Evolutionary conservation across 2,888 invertebrate species (phyloP).

Genomic region (Acronicta alni): DNA sequence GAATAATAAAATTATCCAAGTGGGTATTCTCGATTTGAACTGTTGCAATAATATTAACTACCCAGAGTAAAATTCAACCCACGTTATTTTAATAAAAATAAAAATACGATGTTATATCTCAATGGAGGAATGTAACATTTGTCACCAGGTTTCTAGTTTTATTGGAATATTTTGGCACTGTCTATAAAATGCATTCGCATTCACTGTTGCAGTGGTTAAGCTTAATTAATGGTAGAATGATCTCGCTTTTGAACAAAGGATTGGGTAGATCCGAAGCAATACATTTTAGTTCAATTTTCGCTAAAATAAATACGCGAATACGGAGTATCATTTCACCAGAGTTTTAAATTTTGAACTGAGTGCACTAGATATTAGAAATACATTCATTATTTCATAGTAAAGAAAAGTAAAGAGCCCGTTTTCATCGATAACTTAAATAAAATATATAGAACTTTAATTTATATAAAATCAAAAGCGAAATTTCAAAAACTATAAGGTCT

Average conservation of each 20-base stretch:
- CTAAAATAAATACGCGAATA: neutral
- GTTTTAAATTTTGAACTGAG: neutral
- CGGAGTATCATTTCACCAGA: neutral
- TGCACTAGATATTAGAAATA: neutral
- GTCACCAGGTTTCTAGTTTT: conserved; percentile 26
- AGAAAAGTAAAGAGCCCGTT: too few relatives aligned
- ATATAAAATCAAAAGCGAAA: too few relatives aligned
- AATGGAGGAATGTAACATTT: conserved; percentile 15
- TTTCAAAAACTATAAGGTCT: too few relatives aligned
- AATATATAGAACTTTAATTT: too few relatives aligned
- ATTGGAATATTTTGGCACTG: conserved; percentile 21
- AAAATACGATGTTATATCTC: neutral
- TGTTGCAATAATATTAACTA: too few relatives aligned
- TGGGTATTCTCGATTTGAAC: too few relatives aligned
- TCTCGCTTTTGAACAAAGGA: conserved; percentile 32
- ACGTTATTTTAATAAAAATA: neutral
- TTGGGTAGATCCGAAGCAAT: conserved; percentile 7
- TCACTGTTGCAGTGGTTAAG: conserved; percentile 31
- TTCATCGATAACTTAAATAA: too few relatives aligned
- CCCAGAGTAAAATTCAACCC: too few relatives aligned
- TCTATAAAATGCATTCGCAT: conserved; percentile 33
- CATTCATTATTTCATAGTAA: too few relatives aligned
- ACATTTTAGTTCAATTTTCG: neutral
- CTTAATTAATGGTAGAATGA: conserved; percentile 11
- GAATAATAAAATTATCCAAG: too few relatives aligned